Evolutionary conservation across 2,888 invertebrate genomes (phyloP).

Genomic region (Drosophila robusta): DNA sequence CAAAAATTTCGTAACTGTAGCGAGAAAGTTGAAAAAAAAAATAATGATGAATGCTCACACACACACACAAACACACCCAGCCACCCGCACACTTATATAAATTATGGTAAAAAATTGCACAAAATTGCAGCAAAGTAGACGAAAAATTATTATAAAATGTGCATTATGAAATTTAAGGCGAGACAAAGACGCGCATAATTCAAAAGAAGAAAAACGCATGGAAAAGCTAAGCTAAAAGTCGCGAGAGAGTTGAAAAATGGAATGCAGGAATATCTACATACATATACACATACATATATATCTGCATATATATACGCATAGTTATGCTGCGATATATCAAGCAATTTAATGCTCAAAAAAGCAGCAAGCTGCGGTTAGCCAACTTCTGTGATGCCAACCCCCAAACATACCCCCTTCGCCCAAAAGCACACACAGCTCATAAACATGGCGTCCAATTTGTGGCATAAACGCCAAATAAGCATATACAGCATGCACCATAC

Average conservation of each 20-base stretch:
- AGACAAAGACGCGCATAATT: slow-evolving; percentile 77
- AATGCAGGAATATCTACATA: slow-evolving; percentile 22
- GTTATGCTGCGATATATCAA: slow-evolving; percentile 67
- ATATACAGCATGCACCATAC: slow-evolving; percentile 40
- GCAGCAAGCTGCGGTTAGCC: slow-evolving; percentile 59
- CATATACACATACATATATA: background rate
- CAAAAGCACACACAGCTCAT: slow-evolving; percentile 31
- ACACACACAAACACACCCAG: slow-evolving; percentile 27
- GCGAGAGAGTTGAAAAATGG: slow-evolving; percentile 25
- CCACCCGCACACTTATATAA: slow-evolving; percentile 51
- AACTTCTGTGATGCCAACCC: slow-evolving; percentile 27
- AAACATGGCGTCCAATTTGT: slow-evolving; percentile 73
- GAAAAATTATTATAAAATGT: slow-evolving; percentile 79
- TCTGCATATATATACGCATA: slow-evolving; percentile 4
- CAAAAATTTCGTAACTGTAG: slow-evolving; percentile 61
- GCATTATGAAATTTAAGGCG: slow-evolving; percentile 77
- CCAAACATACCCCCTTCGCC: background rate
- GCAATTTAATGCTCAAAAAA: slow-evolving; percentile 77
- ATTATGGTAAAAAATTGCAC: slow-evolving; percentile 74
- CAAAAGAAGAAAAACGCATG: slow-evolving; percentile 41
- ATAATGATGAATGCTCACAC: slow-evolving; percentile 43
- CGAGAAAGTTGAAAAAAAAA: slow-evolving; percentile 48
- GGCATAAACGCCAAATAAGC: slow-evolving; percentile 74
- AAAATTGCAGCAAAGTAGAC: slow-evolving; percentile 78
- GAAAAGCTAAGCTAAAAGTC: slow-evolving; percentile 55